phyloP scores from a whole-genome alignment of 2,888 invertebrate species.

The Heliconius aoede region DNA sequence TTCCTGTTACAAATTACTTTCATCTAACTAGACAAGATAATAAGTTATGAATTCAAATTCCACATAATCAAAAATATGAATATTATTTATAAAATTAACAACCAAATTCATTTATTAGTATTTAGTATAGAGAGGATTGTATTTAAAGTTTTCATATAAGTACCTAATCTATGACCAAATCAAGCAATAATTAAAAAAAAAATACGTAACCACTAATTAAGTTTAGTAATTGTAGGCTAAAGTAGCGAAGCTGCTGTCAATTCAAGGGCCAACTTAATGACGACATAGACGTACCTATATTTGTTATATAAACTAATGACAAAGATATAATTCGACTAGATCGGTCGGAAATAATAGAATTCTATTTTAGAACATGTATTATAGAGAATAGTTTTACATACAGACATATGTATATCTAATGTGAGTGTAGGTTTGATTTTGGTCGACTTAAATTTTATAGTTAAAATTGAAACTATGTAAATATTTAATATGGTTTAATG shows the following conservation, averaged over 20 bases:
- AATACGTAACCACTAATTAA: no score
- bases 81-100: not conserved
- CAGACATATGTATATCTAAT: not conserved
- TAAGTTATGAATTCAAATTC: not conserved
- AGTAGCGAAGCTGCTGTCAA: constrained; percentile 18
- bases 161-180: no score
- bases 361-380: not conserved
- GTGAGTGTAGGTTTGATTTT: not conserved
- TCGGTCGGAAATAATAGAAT: not conserved
- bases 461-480: not conserved
- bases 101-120: no score
- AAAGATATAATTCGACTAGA: constrained; percentile 17
- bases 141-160: no score
- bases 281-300: constrained; percentile 21
- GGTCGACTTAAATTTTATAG: not conserved
- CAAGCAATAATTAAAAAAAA: no score
- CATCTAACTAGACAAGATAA: not conserved
- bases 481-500: no score
- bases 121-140: no score
- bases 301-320: constrained; percentile 25
- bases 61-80: not conserved
- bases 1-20: not conserved
- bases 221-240: not conserved
- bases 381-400: not conserved
- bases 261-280: constrained; percentile 14